Evolutionary conservation across 2,888 invertebrate genomes (phyloP).

Genomic region (Calliphora vomitoria): DNA sequence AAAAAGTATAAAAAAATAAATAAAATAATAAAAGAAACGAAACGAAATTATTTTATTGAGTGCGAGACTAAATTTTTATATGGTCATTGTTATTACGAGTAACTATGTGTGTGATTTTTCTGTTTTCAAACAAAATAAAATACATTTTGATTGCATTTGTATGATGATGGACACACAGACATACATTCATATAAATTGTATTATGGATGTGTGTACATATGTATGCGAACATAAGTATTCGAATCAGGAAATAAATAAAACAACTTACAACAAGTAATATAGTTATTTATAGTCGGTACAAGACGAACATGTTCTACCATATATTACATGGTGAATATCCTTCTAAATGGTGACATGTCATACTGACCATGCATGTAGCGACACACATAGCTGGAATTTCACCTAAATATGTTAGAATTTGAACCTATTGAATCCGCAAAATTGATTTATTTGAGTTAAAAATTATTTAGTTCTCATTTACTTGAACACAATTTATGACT

Average conservation of each 20-base stretch:
- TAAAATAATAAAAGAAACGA: slow-evolving; percentile 41
- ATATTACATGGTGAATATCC: too few relatives aligned
- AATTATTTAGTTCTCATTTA: too few relatives aligned
- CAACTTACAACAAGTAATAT: too few relatives aligned
- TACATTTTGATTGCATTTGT: slow-evolving; percentile 65
- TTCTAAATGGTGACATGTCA: too few relatives aligned
- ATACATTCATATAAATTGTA: slow-evolving; percentile 37
- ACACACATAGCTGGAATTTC: too few relatives aligned
- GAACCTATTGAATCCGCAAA: too few relatives aligned
- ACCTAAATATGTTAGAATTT: too few relatives aligned
- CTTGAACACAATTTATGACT: too few relatives aligned
- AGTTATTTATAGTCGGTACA: neutral
- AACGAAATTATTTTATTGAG: slow-evolving; percentile 64
- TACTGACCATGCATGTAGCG: too few relatives aligned
- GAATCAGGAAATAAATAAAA: slow-evolving; percentile 34
- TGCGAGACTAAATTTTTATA: slow-evolving; percentile 52
- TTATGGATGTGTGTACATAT: too few relatives aligned
- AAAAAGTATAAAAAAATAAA: neutral
- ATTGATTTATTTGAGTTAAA: too few relatives aligned
- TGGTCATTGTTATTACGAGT: slow-evolving; percentile 26
- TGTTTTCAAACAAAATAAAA: slow-evolving; percentile 47
- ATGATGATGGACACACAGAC: slow-evolving; percentile 38
- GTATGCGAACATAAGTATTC: slow-evolving; percentile 6
- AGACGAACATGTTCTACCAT: neutral
- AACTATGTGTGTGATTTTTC: slow-evolving; percentile 34